Evolutionary conservation across 2,888 invertebrate genomes (phyloP), one percentile per base, ranked within the genome.

Genomic region (Hirtodrosophila alboralis): DNA sequence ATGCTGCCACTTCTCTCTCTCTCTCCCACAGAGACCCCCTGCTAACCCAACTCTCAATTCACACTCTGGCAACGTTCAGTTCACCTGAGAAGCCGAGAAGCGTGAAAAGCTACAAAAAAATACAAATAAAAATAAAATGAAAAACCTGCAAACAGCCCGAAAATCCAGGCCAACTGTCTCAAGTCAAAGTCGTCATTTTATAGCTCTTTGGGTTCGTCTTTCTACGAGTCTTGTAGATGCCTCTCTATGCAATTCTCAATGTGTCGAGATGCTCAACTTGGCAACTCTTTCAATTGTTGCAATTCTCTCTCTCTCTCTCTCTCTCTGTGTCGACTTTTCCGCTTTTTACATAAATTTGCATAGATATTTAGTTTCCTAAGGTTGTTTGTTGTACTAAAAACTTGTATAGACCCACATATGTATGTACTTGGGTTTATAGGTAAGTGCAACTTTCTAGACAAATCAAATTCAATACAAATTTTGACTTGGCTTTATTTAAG

Each of bases 91-190:
- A n/a, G 52, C 44, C 57, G 57, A 69, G 54, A 47, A 64, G 69
- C 66, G 71, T 69, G 66, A 69, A 68, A 64, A 68, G 70, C 53
- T 51, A 44, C 44, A 49, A 58, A 63, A 53, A 41, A 49, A 45
- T 21, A 63, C 28, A 52, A 62, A 10, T 9, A 31, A 18, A 45
- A 41, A 16, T 12, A 16, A 49, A 44, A 51, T 36, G 38, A 41
- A 56, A 56, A 65, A 71, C 52, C 57, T 62, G 68, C 69, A 68
- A 70, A 6, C 41, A 34, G 41, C 43, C 65, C 36, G 37, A 53
- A 65, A 65, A 70, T 70, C 41, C 69, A 70, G 69, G 69, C 69
- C 69, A 70, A 65, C 65, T 57, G 47, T 48, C 43, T 69, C 44
- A 38, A 68, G 51, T 34, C 67, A 47, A 44, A 51, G 56, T 62